Evolutionary conservation across 1,140 invertebrate species (phyloP), one percentile per base, ranked within the genome.

Genomic region (Scaptodrosophila lebanonensis): DNA sequence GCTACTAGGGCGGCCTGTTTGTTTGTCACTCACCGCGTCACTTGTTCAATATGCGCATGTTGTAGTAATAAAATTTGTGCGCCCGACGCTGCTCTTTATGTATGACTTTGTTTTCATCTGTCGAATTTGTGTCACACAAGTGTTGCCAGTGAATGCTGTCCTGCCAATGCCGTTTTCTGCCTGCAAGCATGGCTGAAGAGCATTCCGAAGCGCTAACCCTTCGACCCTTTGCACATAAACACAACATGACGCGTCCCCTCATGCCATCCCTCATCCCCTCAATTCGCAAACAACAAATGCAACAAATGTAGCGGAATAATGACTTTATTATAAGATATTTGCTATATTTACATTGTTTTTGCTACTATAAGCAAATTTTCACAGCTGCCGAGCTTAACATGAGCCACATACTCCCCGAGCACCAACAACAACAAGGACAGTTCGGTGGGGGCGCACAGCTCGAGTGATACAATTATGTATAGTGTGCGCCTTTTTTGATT

Each of bases 31-130:
- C 73, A 61, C 75, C 68, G 68, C 69, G 73, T 73, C 73, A 82
- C 68, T 79, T 82, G 73, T 82, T 79, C 73, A 79, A 82, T 82
- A 79, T 82, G 75, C 73, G 73, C 64, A 79, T 79, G 63, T 69
- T 75, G 75, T 82, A 73, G 75, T 68, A 69, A 82, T 79, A 79
- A 73, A 79, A 59, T 66, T 54, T 32, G 0, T 29, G 7, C 30
- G 2, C n/a, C 7, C 20, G 3, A 7, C 1, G 18, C 3, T 16
- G 0, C 13, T 11, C 2, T 25, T 49, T 7, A 17, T 38, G 30
- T 62, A 79, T 82, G 73, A 73, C 75, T 73, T 79, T 79, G 73
- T 79, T 79, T 79, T 73, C 56, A 51, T 75, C 48, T 11, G 40
- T 45, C 29, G 49, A 69, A 67, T 57, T 68, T 66, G 75, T 73